Evolutionary conservation across 2,888 invertebrate genomes (phyloP).

Genomic region (Ennomos quercinarius): DNA sequence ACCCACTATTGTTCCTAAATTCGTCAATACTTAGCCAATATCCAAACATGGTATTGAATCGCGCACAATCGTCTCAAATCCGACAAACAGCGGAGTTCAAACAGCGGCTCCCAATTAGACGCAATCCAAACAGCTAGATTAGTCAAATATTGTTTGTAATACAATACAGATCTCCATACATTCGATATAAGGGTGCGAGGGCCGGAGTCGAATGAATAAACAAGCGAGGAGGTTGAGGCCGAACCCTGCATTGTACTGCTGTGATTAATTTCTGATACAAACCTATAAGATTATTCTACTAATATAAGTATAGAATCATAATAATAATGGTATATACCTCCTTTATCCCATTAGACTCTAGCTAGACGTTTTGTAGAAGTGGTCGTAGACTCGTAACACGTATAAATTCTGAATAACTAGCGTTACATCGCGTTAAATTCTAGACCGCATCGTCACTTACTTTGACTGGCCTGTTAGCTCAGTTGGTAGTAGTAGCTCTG

Average conservation of each 20-base stretch:
- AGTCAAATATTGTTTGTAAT: conserved; percentile 75
- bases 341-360: too few relatives aligned
- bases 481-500: too few relatives aligned
- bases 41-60: conserved; percentile 33
- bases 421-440: too few relatives aligned
- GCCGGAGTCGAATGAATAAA: conserved; percentile 44
- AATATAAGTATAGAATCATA: not conserved
- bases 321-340: too few relatives aligned
- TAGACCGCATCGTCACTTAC: too few relatives aligned
- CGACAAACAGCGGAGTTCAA: conserved; percentile 41
- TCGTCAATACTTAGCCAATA: conserved; percentile 34
- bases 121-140: conserved; percentile 70
- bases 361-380: too few relatives aligned
- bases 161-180: conserved; percentile 75
- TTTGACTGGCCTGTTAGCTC: too few relatives aligned
- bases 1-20: conserved; percentile 20
- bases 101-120: conserved; percentile 66
- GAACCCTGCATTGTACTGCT: conserved; percentile 13
- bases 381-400: too few relatives aligned
- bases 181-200: conserved; percentile 62
- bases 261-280: conserved; percentile 21
- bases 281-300: conserved; percentile 6
- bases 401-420: too few relatives aligned
- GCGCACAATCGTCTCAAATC: conserved; percentile 41
- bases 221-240: conserved; percentile 32